These are phyloP conservation scores for Dermolepida albohirtum DNA, from an alignment of 2,888 invertebrate genomes.

Conservation along the genomic window DNA sequence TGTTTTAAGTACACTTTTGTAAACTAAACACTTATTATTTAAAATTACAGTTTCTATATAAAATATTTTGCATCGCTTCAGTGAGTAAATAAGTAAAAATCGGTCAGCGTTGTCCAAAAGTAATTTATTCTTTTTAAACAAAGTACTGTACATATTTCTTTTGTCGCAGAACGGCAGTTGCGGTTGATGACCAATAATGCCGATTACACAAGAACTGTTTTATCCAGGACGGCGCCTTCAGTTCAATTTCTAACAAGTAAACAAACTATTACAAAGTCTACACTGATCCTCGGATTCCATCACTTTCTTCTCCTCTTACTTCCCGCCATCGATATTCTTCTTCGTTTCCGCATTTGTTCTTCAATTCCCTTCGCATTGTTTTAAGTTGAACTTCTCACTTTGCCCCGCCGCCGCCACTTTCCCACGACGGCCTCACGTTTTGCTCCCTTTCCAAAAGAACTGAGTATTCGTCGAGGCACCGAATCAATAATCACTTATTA, in stretches of 20 bases:
- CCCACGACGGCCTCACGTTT: not conserved
- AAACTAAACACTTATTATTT: conserved; percentile 8
- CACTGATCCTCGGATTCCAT: conserved; percentile 19
- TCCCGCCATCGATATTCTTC: conserved; percentile 6
- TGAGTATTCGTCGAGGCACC: conserved; percentile 10
- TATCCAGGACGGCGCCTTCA: conserved; percentile 39
- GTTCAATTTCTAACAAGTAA: conserved; percentile 38
- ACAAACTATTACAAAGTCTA: conserved; percentile 39
- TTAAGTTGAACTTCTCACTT: conserved; percentile 4
- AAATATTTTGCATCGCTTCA: conserved; percentile 1
- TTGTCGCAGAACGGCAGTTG: conserved; percentile 32
- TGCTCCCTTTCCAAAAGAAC: conserved; percentile 2
- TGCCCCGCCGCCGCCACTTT: not conserved
- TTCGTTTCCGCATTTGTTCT: conserved; percentile 21
- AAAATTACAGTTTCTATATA: conserved; percentile 15
- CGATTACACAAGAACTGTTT: conserved; percentile 39
- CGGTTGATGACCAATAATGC: conserved; percentile 42
- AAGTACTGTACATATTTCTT: conserved; percentile 15
- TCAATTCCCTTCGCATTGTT: conserved; percentile 19
- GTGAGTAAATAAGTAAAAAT: conserved; percentile 1
- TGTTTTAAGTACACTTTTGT: not conserved
- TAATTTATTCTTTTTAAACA: conserved; percentile 38
- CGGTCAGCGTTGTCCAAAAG: not conserved
- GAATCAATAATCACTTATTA: conserved; percentile 34
- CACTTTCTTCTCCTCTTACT: not conserved